Conservation (phyloP, 2,888 invertebrate species). For the Epinotia nisella region DNA sequence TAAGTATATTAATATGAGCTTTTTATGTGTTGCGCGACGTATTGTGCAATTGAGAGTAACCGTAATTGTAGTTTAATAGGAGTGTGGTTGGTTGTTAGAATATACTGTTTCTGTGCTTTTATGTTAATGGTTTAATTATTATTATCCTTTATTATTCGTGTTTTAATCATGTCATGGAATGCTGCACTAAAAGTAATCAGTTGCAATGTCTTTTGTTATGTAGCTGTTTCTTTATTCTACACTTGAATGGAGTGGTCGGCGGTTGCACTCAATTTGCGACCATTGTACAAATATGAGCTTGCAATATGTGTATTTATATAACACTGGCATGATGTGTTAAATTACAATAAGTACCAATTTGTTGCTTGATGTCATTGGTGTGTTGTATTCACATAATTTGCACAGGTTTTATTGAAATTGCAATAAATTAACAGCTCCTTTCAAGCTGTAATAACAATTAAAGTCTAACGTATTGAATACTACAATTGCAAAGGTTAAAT, state of each 20-base stretch:
- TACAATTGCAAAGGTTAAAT: not conserved
- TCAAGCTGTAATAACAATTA: conserved; percentile 2
- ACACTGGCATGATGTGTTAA: conserved; percentile 15
- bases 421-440: conserved; percentile 10
- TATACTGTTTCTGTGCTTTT: not conserved
- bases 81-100: not conserved
- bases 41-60: not conserved
- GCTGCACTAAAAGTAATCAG: conserved; percentile 8
- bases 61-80: not conserved
- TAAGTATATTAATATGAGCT: not conserved
- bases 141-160: not conserved
- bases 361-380: conserved; percentile 19
- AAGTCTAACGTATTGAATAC: not conserved
- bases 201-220: conserved; percentile 27
- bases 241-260: conserved; percentile 29
- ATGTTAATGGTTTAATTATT: not conserved
- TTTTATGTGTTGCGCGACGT: not conserved
- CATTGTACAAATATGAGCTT: conserved; percentile 35
- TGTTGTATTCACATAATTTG: conserved; percentile 16
- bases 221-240: conserved; percentile 22
- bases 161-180: conserved; percentile 6
- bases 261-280: conserved; percentile 36
- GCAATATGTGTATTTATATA: conserved; percentile 21
- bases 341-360: conserved; percentile 23
- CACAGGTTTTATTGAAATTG: conserved; percentile 18